A percentile compares a stretch with the other conserved stretches of the same genome.
Evolutionary conservation across 1,140 invertebrate species (phyloP).

Genomic region (Drosophila burlai): DNA sequence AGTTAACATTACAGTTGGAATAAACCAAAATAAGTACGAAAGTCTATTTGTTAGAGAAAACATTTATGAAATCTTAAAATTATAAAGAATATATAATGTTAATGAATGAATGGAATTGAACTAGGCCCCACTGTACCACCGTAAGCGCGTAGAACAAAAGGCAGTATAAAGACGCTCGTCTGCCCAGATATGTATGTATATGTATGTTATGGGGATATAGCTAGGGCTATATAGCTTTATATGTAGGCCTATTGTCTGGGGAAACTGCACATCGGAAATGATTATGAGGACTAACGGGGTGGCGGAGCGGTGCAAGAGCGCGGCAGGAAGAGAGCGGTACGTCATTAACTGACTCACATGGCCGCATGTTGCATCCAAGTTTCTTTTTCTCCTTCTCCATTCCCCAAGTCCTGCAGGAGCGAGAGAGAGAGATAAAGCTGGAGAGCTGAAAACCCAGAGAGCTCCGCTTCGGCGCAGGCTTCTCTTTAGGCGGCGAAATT

Average conservation of each 20-base stretch:
- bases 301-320: not conserved
- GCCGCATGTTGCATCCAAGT: slow-evolving; percentile 75
- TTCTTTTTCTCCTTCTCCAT: slow-evolving; percentile 10
- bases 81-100: not conserved
- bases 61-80: not conserved
- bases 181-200: slow-evolving; percentile 19
- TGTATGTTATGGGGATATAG: slow-evolving; percentile 20
- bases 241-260: slow-evolving; percentile 72
- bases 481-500: slow-evolving; percentile 37
- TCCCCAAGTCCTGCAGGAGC: slow-evolving; percentile 47
- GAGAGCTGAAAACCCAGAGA: not conserved
- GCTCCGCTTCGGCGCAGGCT: slow-evolving; percentile 27
- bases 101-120: no score
- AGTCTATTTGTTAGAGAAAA: no score
- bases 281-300: slow-evolving; percentile 36
- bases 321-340: slow-evolving; percentile 13
- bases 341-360: slow-evolving; percentile 73
- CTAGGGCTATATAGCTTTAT: slow-evolving; percentile 23
- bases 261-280: slow-evolving; percentile 74
- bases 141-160: slow-evolving; percentile 41
- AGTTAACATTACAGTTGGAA: no score
- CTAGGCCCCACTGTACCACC: slow-evolving; percentile 15
- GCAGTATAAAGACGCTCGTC: slow-evolving; percentile 43
- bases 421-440: not conserved
- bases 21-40: no score